Percentiles rank a stretch among this genome's conserved stretches.
These are phyloP conservation scores for Glomeris maerens DNA, from an alignment of 1,140 invertebrate genomes.

Conservation along the genomic window DNA sequence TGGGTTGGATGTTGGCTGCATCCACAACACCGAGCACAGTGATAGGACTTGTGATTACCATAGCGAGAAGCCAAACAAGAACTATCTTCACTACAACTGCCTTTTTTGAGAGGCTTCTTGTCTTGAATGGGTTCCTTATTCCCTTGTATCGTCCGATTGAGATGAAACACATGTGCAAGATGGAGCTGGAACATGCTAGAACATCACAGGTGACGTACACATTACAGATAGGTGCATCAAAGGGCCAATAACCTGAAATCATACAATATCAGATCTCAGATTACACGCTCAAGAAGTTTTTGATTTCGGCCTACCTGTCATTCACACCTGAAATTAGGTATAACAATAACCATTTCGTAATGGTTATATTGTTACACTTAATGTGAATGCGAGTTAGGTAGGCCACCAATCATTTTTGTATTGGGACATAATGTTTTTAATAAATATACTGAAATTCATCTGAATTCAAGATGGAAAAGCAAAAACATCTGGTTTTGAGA, in stretches of 20 bases:
- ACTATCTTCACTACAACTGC: constrained; percentile 66
- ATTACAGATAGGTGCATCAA: constrained; percentile 74
- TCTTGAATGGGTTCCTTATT: constrained; percentile 75
- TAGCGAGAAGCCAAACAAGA: constrained; percentile 68
- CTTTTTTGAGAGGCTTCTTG: constrained; percentile 53
- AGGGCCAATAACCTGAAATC: constrained; percentile 83
- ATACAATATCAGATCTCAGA: too few species aligned
- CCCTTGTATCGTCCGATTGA: constrained; percentile 81
- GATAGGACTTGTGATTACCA: constrained; percentile 73
- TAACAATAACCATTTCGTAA: too few species aligned
- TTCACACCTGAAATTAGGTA: too few species aligned
- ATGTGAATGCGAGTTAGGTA: too few species aligned
- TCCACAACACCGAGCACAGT: constrained; percentile 61
- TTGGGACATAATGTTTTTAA: too few species aligned
- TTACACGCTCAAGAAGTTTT: too few species aligned
- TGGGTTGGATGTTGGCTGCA: constrained; percentile 30
- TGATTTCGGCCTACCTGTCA: too few species aligned
- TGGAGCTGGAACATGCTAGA: constrained; percentile 81
- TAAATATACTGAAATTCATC: too few species aligned
- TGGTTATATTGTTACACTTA: too few species aligned
- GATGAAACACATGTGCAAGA: constrained; percentile 96
- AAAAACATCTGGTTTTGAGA: too few species aligned
- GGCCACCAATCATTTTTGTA: too few species aligned
- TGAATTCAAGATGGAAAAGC: too few species aligned
- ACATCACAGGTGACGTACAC: constrained; percentile 89